Evolutionary conservation across 1,140 invertebrate species (phyloP).

Genomic region (Drosophila azteca): DNA sequence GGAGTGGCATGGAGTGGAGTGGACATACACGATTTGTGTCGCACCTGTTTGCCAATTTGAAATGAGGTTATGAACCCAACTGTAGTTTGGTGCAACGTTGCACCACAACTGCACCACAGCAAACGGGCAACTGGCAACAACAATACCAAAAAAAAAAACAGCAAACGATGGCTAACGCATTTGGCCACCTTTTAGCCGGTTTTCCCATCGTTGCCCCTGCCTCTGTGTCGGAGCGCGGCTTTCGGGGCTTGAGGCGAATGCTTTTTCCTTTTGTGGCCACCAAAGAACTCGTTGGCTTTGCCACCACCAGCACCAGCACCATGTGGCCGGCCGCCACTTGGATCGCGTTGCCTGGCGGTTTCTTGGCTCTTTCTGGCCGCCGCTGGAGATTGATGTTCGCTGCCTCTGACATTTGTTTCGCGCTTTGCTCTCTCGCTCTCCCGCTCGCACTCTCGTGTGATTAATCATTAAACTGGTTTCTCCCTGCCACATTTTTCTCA

Average conservation of each 20-base stretch:
- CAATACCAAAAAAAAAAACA: constrained; percentile 44
- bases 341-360: constrained; percentile 29
- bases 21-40: constrained; percentile 52
- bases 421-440: constrained; percentile 44
- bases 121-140: constrained; percentile 5
- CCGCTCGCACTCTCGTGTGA: constrained; percentile 49
- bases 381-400: constrained; percentile 78
- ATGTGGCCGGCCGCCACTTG: constrained; percentile 15
- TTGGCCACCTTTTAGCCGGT: constrained; percentile 67
- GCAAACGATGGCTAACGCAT: constrained; percentile 48
- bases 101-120: background rate
- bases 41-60: constrained; percentile 79
- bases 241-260: constrained; percentile 34
- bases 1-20: no score
- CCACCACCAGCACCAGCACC: constrained; percentile 39
- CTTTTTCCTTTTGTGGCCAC: constrained; percentile 79
- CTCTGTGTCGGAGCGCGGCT: constrained; percentile 1
- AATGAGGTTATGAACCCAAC: constrained; percentile 81
- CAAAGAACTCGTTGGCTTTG: constrained; percentile 71
- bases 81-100: constrained; percentile 61
- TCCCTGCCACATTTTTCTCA: constrained; percentile 60
- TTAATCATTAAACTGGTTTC: constrained; percentile 58
- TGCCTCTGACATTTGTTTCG: constrained; percentile 81
- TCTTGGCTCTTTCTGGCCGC: constrained; percentile 31
- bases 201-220: constrained; percentile 40